Evolutionary conservation across 2,888 invertebrate genomes (phyloP), one percentile per base, ranked within the genome.

Genomic region (Hydrotaea cyrtoneurina): DNA sequence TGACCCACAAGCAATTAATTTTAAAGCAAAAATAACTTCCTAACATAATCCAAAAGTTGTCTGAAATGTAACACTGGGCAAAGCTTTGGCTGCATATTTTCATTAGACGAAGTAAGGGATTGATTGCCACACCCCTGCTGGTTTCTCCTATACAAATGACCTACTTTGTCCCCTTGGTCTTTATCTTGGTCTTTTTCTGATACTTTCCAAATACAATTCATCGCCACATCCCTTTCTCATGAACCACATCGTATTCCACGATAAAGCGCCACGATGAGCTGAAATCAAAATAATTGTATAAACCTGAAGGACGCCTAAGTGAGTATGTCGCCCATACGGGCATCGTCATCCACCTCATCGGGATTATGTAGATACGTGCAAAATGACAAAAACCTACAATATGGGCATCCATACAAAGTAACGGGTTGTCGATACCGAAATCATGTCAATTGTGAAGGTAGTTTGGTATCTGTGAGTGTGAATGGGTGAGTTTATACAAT

Each of bases 201-300:
- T n/a, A n/a, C n/a, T n/a, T n/a, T n/a, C n/a, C n/a, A n/a, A n/a
- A n/a, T n/a, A n/a, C n/a, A n/a, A n/a, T n/a, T n/a, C n/a, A n/a
- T n/a, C n/a, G n/a, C n/a, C n/a, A n/a, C 31, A 31, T 31, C 31
- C 31, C 53, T 13, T 53, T 53, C 5, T 53, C 19, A 53, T 53
- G 15, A 2, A 17, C 7, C 53, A 53, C 17, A 53, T 8, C 17
- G 53, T 17, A 53, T 5, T 46, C n/a, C 31, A 31, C 3, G 7
- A 31, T 31, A 17, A 2, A 53, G 55, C 55, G 21, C 7, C 31
- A 31, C 2, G 31, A 55, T 1, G 17, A 21, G 55, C 1, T 55
- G 21, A 55, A 55, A 53, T n/a, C 17, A 53, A n/a, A 53, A 55
- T 55, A 55, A n/a, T 53, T 55, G 55, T 55, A 55, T 55, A 55